Percentiles rank a stretch among this genome's conserved stretches.
These are phyloP conservation scores for Epirrhoe tristata DNA, from an alignment of 2,888 invertebrate species.

Conservation along the genomic window DNA sequence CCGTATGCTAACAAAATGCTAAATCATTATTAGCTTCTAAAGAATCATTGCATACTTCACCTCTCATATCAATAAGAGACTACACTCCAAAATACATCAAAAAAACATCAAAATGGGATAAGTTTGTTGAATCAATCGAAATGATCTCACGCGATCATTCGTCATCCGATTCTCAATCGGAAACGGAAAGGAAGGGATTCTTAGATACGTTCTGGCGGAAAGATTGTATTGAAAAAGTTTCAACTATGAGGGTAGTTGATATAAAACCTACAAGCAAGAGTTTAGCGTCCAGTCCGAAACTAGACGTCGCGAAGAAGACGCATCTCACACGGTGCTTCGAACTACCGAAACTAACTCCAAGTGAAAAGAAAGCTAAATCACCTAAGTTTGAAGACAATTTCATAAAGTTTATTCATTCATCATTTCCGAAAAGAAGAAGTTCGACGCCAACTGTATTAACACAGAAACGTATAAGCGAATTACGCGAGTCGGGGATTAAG, in stretches of 20 bases:
- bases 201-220: conserved; percentile 62
- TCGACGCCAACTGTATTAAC: conserved; percentile 66
- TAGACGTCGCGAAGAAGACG: conserved; percentile 55
- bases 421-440: conserved; percentile 66
- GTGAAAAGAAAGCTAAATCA: conserved; percentile 48
- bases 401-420: conserved; percentile 48
- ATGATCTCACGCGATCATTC: conserved; percentile 55
- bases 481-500: conserved; percentile 64
- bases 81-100: conserved; percentile 53
- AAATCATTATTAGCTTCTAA: neutral
- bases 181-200: conserved; percentile 53
- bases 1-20: conserved; percentile 27
- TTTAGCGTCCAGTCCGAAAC: conserved; percentile 63
- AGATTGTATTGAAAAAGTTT: conserved; percentile 50
- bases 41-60: conserved; percentile 55
- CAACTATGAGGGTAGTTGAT: conserved; percentile 49
- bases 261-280: conserved; percentile 57
- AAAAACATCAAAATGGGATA: conserved; percentile 60
- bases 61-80: conserved; percentile 64
- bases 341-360: conserved; percentile 56
- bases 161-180: conserved; percentile 54
- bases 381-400: conserved; percentile 63
- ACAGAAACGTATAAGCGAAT: conserved; percentile 59
- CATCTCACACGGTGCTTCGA: conserved; percentile 67
- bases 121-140: conserved; percentile 68